Conservation (phyloP, 1,140 invertebrate genomes). For the Meloidogyne floridensis region DNA sequence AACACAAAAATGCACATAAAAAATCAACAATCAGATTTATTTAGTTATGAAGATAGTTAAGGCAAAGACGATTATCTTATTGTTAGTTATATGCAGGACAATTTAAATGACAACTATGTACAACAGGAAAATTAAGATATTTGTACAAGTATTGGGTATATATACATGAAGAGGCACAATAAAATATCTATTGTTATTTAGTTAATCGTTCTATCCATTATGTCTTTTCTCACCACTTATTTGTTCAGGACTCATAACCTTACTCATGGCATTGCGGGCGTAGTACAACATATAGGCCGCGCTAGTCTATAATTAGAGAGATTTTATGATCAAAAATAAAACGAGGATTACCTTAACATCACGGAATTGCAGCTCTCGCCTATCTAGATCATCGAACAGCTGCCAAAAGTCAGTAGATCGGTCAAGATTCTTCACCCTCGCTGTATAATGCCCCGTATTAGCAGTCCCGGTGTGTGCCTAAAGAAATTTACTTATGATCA, state of each 20-base stretch:
- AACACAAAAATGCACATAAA: too few relatives aligned
- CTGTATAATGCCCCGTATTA: neutral
- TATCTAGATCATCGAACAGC: neutral
- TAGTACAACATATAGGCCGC: neutral
- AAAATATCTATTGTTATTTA: too few relatives aligned
- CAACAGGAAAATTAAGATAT: too few relatives aligned
- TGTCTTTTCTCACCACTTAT: neutral
- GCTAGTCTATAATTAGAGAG: neutral
- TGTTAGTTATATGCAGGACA: too few relatives aligned
- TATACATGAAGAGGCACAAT: too few relatives aligned
- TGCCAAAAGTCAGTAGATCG: neutral
- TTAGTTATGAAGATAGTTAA: too few relatives aligned
- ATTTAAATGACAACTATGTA: too few relatives aligned
- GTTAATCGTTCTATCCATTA: neutral
- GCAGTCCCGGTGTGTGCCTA: neutral
- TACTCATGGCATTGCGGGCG: neutral
- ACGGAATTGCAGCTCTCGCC: neutral
- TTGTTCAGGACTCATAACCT: neutral
- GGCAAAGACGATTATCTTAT: too few relatives aligned
- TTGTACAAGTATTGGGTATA: too few relatives aligned
- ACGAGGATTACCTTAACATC: neutral
- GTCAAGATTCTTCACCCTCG: neutral
- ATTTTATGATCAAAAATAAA: neutral
- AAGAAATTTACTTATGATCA: neutral
- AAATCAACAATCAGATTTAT: too few relatives aligned